A percentile compares a stretch with the other conserved stretches of the same genome.
phyloP scores from a whole-genome alignment of 2,113 vertebrate genomes.

The Recurvirostra avosetta region DNA sequence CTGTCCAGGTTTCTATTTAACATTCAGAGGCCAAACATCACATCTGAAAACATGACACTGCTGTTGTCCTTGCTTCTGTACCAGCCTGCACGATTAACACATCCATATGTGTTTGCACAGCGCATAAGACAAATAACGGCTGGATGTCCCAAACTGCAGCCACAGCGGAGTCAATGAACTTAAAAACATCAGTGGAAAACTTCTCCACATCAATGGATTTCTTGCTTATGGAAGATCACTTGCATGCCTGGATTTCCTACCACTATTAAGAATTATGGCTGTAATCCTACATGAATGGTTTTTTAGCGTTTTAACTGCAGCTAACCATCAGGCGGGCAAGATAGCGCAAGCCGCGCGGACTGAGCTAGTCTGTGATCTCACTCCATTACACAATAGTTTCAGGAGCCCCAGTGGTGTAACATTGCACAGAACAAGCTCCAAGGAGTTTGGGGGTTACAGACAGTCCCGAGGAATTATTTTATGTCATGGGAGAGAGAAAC shows the following conservation, averaged over 20 bases:
- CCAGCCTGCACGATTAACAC: neutral
- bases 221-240: neutral
- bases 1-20: neutral
- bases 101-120: neutral
- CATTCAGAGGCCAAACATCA: neutral
- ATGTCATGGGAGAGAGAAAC: neutral
- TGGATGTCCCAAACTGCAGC: neutral
- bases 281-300: neutral
- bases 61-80: neutral
- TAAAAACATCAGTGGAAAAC: neutral
- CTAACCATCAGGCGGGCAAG: conserved; percentile 4
- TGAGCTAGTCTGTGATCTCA: conserved; percentile 57
- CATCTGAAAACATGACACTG: neutral
- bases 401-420: conserved; percentile 9
- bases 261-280: neutral
- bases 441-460: conserved; percentile 17
- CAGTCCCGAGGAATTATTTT: neutral
- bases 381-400: conserved; percentile 33
- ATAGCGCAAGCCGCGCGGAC: neutral
- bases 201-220: neutral
- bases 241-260: neutral
- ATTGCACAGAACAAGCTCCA: neutral
- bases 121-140: neutral
- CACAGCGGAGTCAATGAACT: neutral
- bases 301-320: neutral